Evolutionary conservation across 2,888 invertebrate species (phyloP).

Genomic region (Chrysolina haemoptera): DNA sequence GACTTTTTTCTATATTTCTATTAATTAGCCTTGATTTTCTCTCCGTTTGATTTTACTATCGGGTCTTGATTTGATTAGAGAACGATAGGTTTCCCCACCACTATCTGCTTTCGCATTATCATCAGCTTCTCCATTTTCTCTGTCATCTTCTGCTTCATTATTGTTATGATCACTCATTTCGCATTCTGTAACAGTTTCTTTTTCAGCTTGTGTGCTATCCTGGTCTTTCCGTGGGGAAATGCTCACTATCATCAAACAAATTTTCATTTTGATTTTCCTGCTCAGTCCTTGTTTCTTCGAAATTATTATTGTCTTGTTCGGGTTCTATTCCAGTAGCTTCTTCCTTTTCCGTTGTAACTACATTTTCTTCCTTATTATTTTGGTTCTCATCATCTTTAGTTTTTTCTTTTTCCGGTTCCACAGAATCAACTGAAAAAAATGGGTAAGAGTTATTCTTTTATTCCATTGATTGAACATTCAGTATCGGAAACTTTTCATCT

Average conservation of each 20-base stretch:
- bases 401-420: conserved; percentile 38
- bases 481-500: no score
- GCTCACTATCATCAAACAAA: background rate
- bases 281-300: conserved; percentile 5
- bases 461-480: no score
- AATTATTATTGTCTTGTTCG: conserved; percentile 19
- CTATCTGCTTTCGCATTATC: background rate
- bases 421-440: background rate
- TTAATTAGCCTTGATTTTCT: conserved; percentile 35
- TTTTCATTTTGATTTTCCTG: conserved; percentile 34
- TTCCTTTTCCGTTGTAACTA: conserved; percentile 52
- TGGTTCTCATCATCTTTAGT: conserved; percentile 30
- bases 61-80: conserved; percentile 37
- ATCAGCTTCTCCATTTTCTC: conserved; percentile 30
- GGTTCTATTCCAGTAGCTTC: conserved; percentile 6
- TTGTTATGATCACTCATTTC: conserved; percentile 50
- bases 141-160: conserved; percentile 36
- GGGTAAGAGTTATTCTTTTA: no score
- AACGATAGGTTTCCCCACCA: conserved; percentile 1
- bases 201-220: conserved; percentile 46
- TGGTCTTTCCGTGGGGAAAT: background rate
- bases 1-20: conserved; percentile 26
- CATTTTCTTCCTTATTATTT: conserved; percentile 33
- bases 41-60: conserved; percentile 27
- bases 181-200: conserved; percentile 39